phyloP scores from a whole-genome alignment of 1,140 invertebrate species.

The Calycopis cecrops region DNA sequence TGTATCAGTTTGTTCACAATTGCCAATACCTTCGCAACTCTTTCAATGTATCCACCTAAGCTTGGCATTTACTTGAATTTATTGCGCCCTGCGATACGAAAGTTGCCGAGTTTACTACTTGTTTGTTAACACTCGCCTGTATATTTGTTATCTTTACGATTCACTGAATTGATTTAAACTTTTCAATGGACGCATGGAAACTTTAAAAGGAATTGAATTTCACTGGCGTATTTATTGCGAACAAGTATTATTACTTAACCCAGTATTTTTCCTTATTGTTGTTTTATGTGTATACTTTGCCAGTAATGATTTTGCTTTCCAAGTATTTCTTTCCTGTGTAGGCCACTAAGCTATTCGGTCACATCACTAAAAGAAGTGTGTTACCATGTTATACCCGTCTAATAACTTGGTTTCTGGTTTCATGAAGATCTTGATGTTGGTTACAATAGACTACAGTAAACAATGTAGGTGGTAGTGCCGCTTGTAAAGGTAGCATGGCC shows the following conservation, averaged over 20 bases:
- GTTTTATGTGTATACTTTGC: background rate
- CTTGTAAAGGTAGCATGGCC: too few relatives aligned
- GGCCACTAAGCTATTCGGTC: too few relatives aligned
- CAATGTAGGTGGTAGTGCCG: too few relatives aligned
- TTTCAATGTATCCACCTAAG: slow-evolving; percentile 29
- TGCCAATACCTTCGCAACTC: slow-evolving; percentile 27
- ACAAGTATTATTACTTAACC: background rate
- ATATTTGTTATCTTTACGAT: slow-evolving; percentile 23
- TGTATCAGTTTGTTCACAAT: slow-evolving; percentile 28
- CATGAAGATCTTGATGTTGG: too few relatives aligned
- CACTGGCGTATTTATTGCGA: slow-evolving; percentile 3
- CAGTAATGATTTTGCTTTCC: background rate
- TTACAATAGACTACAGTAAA: too few relatives aligned
- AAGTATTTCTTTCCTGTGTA: too few relatives aligned
- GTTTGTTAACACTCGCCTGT: slow-evolving; percentile 27
- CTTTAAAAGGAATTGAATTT: slow-evolving; percentile 12
- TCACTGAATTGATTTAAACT: slow-evolving; percentile 28
- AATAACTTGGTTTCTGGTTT: too few relatives aligned
- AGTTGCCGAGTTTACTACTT: slow-evolving; percentile 26
- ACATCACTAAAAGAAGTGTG: too few relatives aligned
- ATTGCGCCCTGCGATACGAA: slow-evolving; percentile 30
- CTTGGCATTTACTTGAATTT: slow-evolving; percentile 34
- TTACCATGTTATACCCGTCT: too few relatives aligned
- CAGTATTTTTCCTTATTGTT: slow-evolving; percentile 1
- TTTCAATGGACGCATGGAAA: slow-evolving; percentile 6